phyloP scores from a whole-genome alignment of 2,797 vertebrate genomes.

The Serranus cabrilla region DNA sequence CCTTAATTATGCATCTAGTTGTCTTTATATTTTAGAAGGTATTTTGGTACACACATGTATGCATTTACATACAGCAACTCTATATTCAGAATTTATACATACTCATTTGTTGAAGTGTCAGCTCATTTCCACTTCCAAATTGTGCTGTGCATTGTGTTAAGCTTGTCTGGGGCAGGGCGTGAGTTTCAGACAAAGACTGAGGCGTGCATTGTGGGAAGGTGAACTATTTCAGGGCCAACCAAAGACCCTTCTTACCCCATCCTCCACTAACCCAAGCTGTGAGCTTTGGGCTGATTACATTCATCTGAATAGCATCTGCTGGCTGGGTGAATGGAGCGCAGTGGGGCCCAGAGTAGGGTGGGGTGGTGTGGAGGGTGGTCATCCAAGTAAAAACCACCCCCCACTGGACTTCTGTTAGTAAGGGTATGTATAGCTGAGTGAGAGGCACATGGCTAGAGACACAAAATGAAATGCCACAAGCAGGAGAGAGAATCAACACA shows the following conservation, averaged over 20 bases:
- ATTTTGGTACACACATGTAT: background rate
- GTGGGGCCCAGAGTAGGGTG: conserved; percentile 64
- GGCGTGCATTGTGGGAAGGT: conserved; percentile 23
- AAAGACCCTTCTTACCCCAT: conserved; percentile 59
- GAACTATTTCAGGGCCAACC: conserved; percentile 27
- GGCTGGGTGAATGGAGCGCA: conserved; percentile 70
- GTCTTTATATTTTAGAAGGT: background rate
- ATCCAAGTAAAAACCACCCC: conserved; percentile 57
- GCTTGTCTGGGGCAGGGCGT: conserved; percentile 35
- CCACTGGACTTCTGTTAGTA: conserved; percentile 34
- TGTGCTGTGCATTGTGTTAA: conserved; percentile 12
- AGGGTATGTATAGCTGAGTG: conserved; percentile 40
- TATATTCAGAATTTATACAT: background rate
- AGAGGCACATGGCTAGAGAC: conserved; percentile 23
- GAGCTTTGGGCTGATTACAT: conserved; percentile 63
- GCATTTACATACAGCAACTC: background rate
- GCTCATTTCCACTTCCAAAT: conserved; percentile 12
- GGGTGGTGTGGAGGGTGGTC: conserved; percentile 56
- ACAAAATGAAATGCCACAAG: conserved; percentile 29
- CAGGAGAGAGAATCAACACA: conserved; percentile 19
- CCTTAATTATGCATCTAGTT: no score
- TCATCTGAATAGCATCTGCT: conserved; percentile 81
- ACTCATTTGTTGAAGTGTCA: background rate
- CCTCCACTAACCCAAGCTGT: conserved; percentile 62
- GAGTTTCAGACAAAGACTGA: conserved; percentile 42